A percentile compares a stretch with the other conserved stretches of the same genome.
phyloP scores from a whole-genome alignment of 2,888 invertebrate species.

The Drosophila mimica region DNA sequence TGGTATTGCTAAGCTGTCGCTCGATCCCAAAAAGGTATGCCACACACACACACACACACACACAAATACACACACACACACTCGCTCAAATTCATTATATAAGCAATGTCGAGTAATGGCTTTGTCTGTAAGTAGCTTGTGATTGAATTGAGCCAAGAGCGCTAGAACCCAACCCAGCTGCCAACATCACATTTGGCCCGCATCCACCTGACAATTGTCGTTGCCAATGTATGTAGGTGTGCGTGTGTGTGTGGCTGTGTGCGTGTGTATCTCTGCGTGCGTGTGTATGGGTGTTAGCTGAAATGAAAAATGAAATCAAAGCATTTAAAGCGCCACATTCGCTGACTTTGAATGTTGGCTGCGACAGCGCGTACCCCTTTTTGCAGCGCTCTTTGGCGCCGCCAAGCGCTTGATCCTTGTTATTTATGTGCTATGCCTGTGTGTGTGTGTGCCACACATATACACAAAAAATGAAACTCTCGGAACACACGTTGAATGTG shows the following conservation, averaged over 20 bases:
- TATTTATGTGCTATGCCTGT: constrained; percentile 66
- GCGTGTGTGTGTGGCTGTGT: neutral
- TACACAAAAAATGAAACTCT: constrained; percentile 20
- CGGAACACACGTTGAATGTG: constrained; percentile 33
- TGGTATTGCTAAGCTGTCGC: constrained; percentile 47
- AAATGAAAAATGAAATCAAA: constrained; percentile 81
- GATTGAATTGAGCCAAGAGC: constrained; percentile 74
- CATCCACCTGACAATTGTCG: constrained; percentile 56
- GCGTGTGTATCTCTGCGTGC: constrained; percentile 5
- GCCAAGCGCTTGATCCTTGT: constrained; percentile 71
- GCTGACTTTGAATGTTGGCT: constrained; percentile 65
- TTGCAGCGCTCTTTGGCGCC: constrained; percentile 37
- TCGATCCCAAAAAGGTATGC: constrained; percentile 40
- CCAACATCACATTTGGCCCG: constrained; percentile 55
- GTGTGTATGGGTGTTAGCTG: constrained; percentile 30
- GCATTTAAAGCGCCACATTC: constrained; percentile 75
- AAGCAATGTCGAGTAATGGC: constrained; percentile 65
- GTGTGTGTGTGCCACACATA: constrained; percentile 2
- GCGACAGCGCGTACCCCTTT: constrained; percentile 61
- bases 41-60: constrained; percentile 33
- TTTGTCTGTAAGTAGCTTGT: constrained; percentile 79
- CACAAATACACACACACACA: constrained; percentile 2
- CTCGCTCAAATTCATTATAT: constrained; percentile 57
- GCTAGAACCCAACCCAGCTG: constrained; percentile 33
- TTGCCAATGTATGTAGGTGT: neutral